These are phyloP conservation scores for Machaerirhynchus nigripectus DNA, from an alignment of 2,113 vertebrate genomes.

Conservation along the genomic window DNA sequence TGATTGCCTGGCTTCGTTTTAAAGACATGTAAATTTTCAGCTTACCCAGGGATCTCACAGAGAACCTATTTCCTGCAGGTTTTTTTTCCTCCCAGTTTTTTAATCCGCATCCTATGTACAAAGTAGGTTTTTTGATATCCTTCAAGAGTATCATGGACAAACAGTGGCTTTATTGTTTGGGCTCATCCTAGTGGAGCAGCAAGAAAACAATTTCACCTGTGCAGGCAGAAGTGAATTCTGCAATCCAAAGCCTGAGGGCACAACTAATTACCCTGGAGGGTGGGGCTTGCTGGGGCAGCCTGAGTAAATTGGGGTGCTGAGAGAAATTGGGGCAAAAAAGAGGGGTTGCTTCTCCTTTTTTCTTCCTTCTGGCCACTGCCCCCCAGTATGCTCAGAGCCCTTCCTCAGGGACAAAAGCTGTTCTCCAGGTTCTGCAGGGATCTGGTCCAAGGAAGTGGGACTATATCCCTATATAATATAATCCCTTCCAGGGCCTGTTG, in stretches of 20 bases:
- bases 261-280: background rate
- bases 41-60: background rate
- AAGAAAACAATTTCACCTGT: background rate
- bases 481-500: background rate
- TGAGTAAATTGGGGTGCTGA: background rate
- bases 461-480: too few species aligned
- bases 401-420: background rate
- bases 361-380: background rate
- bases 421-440: background rate
- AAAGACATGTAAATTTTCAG: background rate
- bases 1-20: background rate
- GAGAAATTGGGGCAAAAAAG: background rate
- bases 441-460: background rate
- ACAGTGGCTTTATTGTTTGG: background rate
- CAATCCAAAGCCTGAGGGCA: background rate
- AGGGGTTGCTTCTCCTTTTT: background rate
- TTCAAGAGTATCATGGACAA: background rate
- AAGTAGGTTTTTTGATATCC: background rate
- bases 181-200: background rate
- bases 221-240: background rate
- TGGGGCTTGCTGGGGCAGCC: background rate
- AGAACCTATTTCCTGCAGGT: background rate
- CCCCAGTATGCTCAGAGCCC: background rate
- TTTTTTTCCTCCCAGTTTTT: background rate
- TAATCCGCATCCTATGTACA: background rate